These are phyloP conservation scores for Ichneumoninae sp. DNA, from an alignment of 2,888 invertebrate species.

Conservation along the genomic window DNA sequence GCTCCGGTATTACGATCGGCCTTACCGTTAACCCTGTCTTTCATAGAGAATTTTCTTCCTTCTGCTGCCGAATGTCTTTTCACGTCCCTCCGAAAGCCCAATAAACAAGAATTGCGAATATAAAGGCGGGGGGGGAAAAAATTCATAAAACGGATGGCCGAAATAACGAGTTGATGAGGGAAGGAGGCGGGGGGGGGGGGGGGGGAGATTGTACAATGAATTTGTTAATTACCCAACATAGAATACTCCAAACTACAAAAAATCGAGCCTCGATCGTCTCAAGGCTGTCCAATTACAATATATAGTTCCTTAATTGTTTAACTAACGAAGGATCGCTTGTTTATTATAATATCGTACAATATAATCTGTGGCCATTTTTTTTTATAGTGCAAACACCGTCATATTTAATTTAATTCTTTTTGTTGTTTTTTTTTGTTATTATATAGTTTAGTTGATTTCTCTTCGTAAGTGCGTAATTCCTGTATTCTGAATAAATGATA, in stretches of 20 bases:
- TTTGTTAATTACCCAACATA: conserved; percentile 64
- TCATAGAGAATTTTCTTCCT: not conserved
- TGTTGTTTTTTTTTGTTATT: conserved; percentile 16
- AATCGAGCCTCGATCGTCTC: conserved; percentile 54
- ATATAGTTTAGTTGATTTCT: conserved; percentile 36
- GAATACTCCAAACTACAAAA: conserved; percentile 65
- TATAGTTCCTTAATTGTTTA: conserved; percentile 45
- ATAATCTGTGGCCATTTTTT: conserved; percentile 62
- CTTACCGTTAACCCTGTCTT: not conserved
- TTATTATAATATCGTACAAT: conserved; percentile 56
- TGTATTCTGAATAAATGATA: conserved; percentile 54
- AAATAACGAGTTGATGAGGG: not conserved
- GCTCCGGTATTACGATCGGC: not conserved
- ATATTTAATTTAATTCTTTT: conserved; percentile 19
- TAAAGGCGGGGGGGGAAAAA: not conserved
- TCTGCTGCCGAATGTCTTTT: not conserved
- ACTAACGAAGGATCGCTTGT: conserved; percentile 54
- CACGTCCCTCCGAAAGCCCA: not conserved
- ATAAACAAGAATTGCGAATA: not conserved
- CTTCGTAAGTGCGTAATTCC: conserved; percentile 53
- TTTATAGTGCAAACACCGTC: conserved; percentile 60
- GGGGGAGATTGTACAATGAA: conserved; percentile 54
- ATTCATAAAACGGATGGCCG: not conserved
- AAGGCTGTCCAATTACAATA: conserved; percentile 41
- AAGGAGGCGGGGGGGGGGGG: no score